These are phyloP conservation scores for Manis javanica DNA, from an alignment of 2,797 vertebrate genomes.

Conservation along the genomic window DNA sequence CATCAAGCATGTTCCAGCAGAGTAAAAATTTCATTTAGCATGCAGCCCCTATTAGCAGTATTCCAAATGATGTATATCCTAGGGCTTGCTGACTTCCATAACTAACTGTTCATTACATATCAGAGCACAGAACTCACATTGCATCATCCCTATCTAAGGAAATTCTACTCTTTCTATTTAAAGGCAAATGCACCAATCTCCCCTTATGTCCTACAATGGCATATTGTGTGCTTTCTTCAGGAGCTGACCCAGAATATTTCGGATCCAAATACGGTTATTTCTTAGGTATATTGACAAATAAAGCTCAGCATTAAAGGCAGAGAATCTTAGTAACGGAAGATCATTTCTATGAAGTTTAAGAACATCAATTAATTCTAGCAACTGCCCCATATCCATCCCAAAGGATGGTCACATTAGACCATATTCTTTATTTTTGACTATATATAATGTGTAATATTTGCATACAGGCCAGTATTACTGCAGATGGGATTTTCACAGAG, in stretches of 20 bases:
- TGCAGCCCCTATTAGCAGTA: no score
- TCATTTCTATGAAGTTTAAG: neutral
- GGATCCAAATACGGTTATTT: neutral
- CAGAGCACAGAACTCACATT: neutral
- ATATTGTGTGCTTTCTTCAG: neutral
- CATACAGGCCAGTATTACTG: neutral
- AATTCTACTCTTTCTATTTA: neutral
- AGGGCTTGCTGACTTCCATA: neutral
- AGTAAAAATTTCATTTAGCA: constrained; percentile 25
- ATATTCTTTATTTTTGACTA: neutral
- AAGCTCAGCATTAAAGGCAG: neutral
- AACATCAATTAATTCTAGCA: constrained; percentile 8
- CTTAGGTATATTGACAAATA: constrained; percentile 13
- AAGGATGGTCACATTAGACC: neutral
- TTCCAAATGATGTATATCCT: neutral
- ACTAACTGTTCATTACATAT: neutral
- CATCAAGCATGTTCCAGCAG: neutral
- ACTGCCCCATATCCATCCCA: neutral
- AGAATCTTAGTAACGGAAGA: neutral
- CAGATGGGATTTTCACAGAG: neutral
- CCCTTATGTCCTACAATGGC: neutral
- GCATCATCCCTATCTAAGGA: neutral
- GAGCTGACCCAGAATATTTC: neutral
- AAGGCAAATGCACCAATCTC: neutral
- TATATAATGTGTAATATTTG: neutral